Base-by-base conservation (phyloP, 2,888 invertebrate genomes). In the Nomada hirtipes region DNA sequence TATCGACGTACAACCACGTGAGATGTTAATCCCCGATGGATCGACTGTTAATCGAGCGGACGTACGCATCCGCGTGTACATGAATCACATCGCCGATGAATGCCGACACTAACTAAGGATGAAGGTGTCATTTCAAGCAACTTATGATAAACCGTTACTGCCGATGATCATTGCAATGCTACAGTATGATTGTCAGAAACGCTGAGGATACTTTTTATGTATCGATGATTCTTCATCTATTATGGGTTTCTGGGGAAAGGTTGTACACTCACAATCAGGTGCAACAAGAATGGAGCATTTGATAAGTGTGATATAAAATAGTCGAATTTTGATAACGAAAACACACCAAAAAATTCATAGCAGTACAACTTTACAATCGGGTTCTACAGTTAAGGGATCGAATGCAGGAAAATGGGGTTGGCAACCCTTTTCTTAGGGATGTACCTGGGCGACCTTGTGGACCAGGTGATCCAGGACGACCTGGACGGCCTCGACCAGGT, bases 391-490 rank as follows among this genome's bases (percentile, higher is more conserved):
- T 77, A 42, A 47, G 4, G 44, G 36, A 57, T 47, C 13, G 26
- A 83, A 59, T 73, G 76, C 79, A 76, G 55, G 76, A 20, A 61
- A 75, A 65, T 65, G 29, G 36, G 2, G 15, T 68, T 76, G 83
- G 60, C 57, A 83, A 82, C 23, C 74, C 78, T 57, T 75, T 82
- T 67, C 53, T 60, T 4, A 26, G 29, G 75, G 79, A 60, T 87
- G 42, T 88, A 89, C 90, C 90, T 87, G 88, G 89, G 36, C 83
- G 94, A 86, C 97, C 97, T 88, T 96, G 95, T 1, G 95, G 93
- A 60, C 98, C 98, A 61, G 96, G 95, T 86, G 95, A 94, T 23
- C 98, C 98, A 26, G 96, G 95, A 68, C 95, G 95, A 57, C 97
- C 97, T 85, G 96, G 95, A 90, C 95, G 95, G 44, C 96, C 95